Conservation (phyloP, 2,113 vertebrate species). For the Bostrychus sinensis region DNA sequence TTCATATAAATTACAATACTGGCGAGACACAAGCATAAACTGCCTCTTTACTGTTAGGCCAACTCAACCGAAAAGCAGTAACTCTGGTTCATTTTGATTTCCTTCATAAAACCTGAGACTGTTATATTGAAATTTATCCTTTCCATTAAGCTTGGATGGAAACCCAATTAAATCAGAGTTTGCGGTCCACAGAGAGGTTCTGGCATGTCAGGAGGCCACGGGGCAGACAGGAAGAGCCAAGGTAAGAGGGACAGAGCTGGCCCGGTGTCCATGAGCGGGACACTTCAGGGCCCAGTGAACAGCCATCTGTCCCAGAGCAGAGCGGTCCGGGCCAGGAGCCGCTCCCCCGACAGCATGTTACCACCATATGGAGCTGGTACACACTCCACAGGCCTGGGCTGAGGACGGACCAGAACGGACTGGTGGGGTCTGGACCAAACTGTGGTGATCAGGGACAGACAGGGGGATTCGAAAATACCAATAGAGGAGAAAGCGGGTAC, state of each 20-base stretch:
- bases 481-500: background rate
- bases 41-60: conserved; percentile 7
- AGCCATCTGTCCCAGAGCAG: conserved; percentile 86
- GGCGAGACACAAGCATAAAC: conserved; percentile 6
- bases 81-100: conserved; percentile 3
- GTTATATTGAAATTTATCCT: conserved; percentile 9
- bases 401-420: conserved; percentile 25
- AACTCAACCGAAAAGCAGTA: conserved; percentile 2
- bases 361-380: conserved; percentile 79
- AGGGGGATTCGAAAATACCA: conserved; percentile 6
- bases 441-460: conserved; percentile 35
- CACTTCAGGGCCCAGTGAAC: conserved; percentile 84
- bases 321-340: conserved; percentile 79
- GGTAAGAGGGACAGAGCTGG: conserved; percentile 38
- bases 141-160: conserved; percentile 31
- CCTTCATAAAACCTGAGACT: background rate
- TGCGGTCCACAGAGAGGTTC: conserved; percentile 23
- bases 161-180: conserved; percentile 37
- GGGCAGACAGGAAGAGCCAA: conserved; percentile 56
- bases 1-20: conserved; percentile 14
- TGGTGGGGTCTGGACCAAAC: conserved; percentile 31
- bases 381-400: conserved; percentile 34
- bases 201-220: conserved; percentile 40
- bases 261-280: conserved; percentile 61
- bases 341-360: conserved; percentile 82